phyloP scores from a whole-genome alignment of 2,888 invertebrate species.

The Rotaria socialis region DNA sequence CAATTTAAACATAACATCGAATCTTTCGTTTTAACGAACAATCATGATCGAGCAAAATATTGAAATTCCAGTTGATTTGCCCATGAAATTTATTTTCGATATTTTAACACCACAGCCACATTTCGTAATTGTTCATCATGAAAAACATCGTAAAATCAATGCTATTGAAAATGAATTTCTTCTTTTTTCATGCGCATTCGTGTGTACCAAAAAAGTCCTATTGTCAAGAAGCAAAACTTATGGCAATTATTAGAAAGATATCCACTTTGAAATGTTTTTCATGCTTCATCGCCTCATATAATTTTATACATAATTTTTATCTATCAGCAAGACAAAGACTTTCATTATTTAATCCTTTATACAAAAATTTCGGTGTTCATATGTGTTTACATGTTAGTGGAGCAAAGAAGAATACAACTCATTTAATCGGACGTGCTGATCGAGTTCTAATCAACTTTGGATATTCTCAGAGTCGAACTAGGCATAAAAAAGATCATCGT shows the following conservation, averaged over 20 bases:
- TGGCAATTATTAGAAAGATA: background rate
- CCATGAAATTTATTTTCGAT: background rate
- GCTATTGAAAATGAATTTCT: background rate
- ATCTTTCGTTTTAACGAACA: background rate
- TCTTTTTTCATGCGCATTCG: background rate
- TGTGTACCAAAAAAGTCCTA: background rate
- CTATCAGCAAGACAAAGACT: background rate
- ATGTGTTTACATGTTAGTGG: background rate
- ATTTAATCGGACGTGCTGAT: background rate
- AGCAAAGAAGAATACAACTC: too few relatives aligned
- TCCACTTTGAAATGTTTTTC: background rate
- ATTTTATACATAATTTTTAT: background rate
- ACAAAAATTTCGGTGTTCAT: constrained; percentile 4
- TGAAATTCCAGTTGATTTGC: background rate
- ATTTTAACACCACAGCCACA: background rate
- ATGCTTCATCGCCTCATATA: background rate
- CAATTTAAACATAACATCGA: background rate
- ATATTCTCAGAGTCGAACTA: too few relatives aligned
- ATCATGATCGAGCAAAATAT: background rate
- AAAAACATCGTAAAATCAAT: background rate
- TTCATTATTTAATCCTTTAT: background rate
- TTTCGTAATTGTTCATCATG: background rate
- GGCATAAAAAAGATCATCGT: too few relatives aligned
- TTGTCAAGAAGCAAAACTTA: background rate
- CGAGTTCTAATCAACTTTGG: background rate